Evolutionary conservation across 1,140 invertebrate genomes (phyloP).

Genomic region (Eupeodes corollae): DNA sequence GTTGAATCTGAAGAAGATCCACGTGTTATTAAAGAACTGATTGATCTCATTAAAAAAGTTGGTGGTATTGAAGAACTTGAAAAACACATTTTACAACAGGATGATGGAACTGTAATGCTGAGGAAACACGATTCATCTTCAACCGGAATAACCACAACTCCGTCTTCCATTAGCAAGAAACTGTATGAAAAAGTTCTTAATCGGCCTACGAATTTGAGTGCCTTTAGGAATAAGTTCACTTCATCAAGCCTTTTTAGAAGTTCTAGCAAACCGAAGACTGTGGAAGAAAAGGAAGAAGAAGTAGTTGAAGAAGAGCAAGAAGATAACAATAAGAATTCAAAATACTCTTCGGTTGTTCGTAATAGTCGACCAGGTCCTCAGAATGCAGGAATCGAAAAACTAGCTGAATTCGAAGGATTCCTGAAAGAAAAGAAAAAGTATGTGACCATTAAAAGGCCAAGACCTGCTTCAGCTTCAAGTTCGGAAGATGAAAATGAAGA

Average conservation of each 20-base stretch:
- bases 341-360: slow-evolving; percentile 37
- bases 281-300: slow-evolving; percentile 1
- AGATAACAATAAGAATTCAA: slow-evolving; percentile 13
- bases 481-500: slow-evolving; percentile 34
- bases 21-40: slow-evolving; percentile 69
- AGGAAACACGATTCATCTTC: slow-evolving; percentile 15
- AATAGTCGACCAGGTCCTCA: slow-evolving; percentile 57
- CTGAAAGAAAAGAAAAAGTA: slow-evolving; percentile 37
- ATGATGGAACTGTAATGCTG: slow-evolving; percentile 28
- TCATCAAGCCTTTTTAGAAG: slow-evolving; percentile 5
- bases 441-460: slow-evolving; percentile 43
- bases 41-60: slow-evolving; percentile 73
- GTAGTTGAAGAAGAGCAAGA: not conserved
- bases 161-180: slow-evolving; percentile 52
- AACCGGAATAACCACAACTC: slow-evolving; percentile 19
- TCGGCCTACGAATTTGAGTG: slow-evolving; percentile 31
- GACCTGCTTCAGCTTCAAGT: slow-evolving; percentile 22
- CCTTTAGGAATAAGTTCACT: slow-evolving; percentile 21
- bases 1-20: slow-evolving; percentile 59
- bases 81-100: slow-evolving; percentile 55
- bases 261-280: slow-evolving; percentile 1
- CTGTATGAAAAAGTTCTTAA: slow-evolving; percentile 59
- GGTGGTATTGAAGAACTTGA: slow-evolving; percentile 71
- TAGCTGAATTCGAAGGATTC: slow-evolving; percentile 43
- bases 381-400: slow-evolving; percentile 52